Evolutionary conservation across 2,113 vertebrate genomes (phyloP), one percentile per base, ranked within the genome.

Genomic region (Bubo bubo): DNA sequence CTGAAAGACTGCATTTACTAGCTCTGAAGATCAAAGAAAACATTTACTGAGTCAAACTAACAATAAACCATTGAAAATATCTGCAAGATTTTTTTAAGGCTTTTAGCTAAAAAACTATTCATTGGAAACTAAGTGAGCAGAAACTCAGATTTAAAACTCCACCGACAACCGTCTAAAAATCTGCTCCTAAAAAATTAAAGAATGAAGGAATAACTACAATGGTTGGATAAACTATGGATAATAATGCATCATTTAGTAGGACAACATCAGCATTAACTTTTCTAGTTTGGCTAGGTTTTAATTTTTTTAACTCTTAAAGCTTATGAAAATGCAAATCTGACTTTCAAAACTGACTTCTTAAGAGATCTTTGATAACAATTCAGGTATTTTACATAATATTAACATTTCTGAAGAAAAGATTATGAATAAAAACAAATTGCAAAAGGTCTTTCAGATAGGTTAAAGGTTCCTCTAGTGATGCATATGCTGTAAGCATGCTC

Each of bases 11-110:
- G 34, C 20, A 68, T 72, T 75, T 66, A 24, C 30, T 81, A 85
- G 17, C 49, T 94, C 73, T 84, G 68, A 80, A 84, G 68, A 93
- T 45, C 43, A 95, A 71, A 93, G 68, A 86, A 87, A 80, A 86
- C 5, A 30, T 80, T 86, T 62, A 73, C 50, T 67, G 45, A 86
- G 71, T 20, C 8, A 2, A 0, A 0, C 13, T 60, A 81, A 79
- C 62, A 93, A 56, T 37, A 92, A 89, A 66, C 21, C 10, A 32
- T 4, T 62, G 52, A 84, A 88, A 89, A 60, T 21, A 77, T 50
- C 32, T 24, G 50, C 17, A 58, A 80, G 53, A 37, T 28, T 66
- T 74, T 55, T 80, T 86, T 35, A 76, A 53, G 28, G 14, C 55
- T 79, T 89, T 47, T 63, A 71, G n/a, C 15, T 88, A 60, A 93